phyloP scores from a whole-genome alignment of 2,888 invertebrate species.

The Tachina fera region DNA sequence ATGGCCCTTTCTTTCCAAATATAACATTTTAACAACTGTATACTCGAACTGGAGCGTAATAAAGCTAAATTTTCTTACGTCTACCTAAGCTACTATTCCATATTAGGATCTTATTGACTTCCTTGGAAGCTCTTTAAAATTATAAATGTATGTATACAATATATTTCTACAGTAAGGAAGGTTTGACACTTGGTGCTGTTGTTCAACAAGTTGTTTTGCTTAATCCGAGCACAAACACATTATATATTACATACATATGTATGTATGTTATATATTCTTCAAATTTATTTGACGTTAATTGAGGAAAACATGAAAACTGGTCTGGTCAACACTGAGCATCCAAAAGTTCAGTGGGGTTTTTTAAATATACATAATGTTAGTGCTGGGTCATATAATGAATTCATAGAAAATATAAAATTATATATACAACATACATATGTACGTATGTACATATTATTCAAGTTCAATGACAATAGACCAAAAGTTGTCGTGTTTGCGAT shows the following conservation, averaged over 20 bases:
- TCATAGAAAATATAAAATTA: too few species aligned
- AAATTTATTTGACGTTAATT: neutral
- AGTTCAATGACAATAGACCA: conserved; percentile 59
- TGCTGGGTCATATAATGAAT: too few species aligned
- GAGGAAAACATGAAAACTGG: conserved; percentile 22
- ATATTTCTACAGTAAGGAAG: neutral
- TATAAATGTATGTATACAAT: too few species aligned
- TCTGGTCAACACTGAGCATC: too few species aligned
- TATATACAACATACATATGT: too few species aligned
- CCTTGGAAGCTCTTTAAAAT: too few species aligned
- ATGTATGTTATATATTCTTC: neutral
- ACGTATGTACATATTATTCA: conserved; percentile 43
- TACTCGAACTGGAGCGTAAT: neutral
- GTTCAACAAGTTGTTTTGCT: neutral
- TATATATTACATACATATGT: neutral
- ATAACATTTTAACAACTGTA: too few species aligned
- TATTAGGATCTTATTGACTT: too few species aligned
- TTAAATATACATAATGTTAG: too few species aligned
- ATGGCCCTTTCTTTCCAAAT: too few species aligned
- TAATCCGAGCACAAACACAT: neutral
- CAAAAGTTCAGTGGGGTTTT: too few species aligned
- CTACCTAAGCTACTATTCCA: too few species aligned
- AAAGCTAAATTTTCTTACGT: neutral
- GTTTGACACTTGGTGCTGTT: neutral
- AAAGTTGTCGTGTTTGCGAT: conserved; percentile 6